Evolutionary conservation across 2,888 invertebrate genomes (phyloP).

Genomic region (Cryptus viduatorius): DNA sequence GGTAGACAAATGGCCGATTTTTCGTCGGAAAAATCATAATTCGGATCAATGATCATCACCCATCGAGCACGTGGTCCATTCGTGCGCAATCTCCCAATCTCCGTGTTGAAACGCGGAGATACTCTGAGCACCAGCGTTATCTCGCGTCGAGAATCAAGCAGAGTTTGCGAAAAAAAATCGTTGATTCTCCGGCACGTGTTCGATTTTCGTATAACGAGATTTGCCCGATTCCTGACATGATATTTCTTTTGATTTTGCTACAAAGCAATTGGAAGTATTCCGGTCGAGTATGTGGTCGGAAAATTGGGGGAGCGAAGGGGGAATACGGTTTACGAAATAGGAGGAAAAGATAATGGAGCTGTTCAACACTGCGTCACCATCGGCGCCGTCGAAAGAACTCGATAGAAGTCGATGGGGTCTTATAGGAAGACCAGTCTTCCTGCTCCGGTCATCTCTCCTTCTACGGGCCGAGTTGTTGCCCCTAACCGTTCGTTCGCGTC

Average conservation of each 20-base stretch:
- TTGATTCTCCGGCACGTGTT: conserved; percentile 72
- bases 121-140: neutral
- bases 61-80: neutral
- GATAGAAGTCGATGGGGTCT: conserved; percentile 6
- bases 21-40: neutral
- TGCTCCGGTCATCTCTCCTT: conserved; percentile 44
- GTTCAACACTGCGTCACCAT: conserved; percentile 31
- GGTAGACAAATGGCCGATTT: neutral
- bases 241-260: conserved; percentile 39
- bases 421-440: neutral
- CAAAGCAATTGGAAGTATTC: conserved; percentile 30
- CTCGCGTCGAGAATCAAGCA: neutral
- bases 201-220: conserved; percentile 59
- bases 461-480: conserved; percentile 54
- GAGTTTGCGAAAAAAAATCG: conserved; percentile 62
- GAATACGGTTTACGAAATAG: conserved; percentile 46
- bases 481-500: conserved; percentile 47
- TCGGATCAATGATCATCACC: neutral
- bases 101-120: too few species aligned
- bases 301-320: conserved; percentile 10
- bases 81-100: conserved; percentile 5
- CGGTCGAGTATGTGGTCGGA: conserved; percentile 12
- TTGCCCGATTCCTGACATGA: neutral
- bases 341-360: conserved; percentile 40
- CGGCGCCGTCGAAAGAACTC: conserved; percentile 22